Evolutionary conservation across 2,888 invertebrate species (phyloP).

Genomic region (Aelia acuminata): DNA sequence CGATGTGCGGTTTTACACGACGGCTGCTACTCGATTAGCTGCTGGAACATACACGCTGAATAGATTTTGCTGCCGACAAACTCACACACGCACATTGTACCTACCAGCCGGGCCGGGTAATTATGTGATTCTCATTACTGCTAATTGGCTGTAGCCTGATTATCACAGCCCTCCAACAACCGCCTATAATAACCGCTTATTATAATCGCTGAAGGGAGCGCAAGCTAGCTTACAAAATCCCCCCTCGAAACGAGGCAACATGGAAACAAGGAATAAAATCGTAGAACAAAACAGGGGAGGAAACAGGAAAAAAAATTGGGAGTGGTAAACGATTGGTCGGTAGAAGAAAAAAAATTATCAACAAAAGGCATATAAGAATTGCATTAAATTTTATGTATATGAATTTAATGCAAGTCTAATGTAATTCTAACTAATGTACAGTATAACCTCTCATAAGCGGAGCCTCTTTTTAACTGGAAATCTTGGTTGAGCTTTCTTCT

Average conservation of each 20-base stretch:
- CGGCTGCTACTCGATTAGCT: slow-evolving; percentile 35
- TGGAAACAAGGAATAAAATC: not conserved
- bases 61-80: slow-evolving; percentile 18
- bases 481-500: too few species aligned
- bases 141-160: slow-evolving; percentile 48
- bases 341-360: too few species aligned
- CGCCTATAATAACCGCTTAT: slow-evolving; percentile 45
- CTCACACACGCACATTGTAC: not conserved
- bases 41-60: not conserved
- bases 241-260: not conserved
- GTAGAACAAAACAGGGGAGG: too few species aligned
- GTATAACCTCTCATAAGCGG: too few species aligned
- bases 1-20: slow-evolving; percentile 39
- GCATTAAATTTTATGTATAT: too few species aligned
- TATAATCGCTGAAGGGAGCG: not conserved
- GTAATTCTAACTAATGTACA: too few species aligned
- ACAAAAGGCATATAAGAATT: too few species aligned
- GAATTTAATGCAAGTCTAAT: too few species aligned
- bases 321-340: too few species aligned
- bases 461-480: too few species aligned
- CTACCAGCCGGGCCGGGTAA: slow-evolving; percentile 8
- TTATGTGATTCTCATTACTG: slow-evolving; percentile 48
- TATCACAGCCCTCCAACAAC: slow-evolving; percentile 27
- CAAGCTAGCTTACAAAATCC: not conserved
- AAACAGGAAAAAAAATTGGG: too few species aligned